phyloP scores from a whole-genome alignment of 2,113 vertebrate species.

The Serilophus lunatus region DNA sequence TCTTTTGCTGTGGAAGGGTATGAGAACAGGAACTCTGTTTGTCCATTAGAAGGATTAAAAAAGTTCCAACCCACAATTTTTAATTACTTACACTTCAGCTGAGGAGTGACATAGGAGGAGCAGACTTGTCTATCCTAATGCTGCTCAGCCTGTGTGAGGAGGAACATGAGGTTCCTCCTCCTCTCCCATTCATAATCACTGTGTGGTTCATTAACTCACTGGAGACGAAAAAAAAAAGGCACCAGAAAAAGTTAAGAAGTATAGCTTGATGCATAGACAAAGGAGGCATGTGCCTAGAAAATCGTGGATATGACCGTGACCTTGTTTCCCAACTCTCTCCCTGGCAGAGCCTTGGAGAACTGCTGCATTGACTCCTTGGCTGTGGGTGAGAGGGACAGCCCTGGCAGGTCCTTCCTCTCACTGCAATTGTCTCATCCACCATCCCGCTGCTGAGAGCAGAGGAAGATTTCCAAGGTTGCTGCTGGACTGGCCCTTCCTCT shows the following conservation, averaged over 20 bases:
- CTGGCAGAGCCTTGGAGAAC: neutral
- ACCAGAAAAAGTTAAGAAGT: neutral
- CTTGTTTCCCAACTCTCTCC: neutral
- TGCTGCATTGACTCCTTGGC: accelerated
- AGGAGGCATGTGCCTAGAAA: neutral
- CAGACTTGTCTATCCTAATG: neutral
- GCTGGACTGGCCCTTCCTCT: neutral
- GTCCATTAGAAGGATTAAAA: neutral
- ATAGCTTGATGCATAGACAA: neutral
- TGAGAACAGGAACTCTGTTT: neutral
- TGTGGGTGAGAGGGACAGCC: neutral
- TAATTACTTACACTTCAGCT: neutral
- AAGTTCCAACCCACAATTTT: neutral
- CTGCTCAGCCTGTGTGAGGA: neutral
- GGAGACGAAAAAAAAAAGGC: neutral
- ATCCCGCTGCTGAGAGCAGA: neutral
- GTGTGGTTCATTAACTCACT: neutral
- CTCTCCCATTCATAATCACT: neutral
- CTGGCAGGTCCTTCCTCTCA: neutral
- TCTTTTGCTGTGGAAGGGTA: neutral
- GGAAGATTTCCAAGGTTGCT: neutral
- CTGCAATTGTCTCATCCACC: neutral
- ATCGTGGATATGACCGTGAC: too few species aligned
- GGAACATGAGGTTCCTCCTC: too few species aligned
- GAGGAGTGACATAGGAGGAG: neutral